A percentile compares a stretch with the other conserved stretches of the same genome.
Evolutionary conservation across 2,113 vertebrate genomes (phyloP).

Genomic region (Australoheros scitulus): DNA sequence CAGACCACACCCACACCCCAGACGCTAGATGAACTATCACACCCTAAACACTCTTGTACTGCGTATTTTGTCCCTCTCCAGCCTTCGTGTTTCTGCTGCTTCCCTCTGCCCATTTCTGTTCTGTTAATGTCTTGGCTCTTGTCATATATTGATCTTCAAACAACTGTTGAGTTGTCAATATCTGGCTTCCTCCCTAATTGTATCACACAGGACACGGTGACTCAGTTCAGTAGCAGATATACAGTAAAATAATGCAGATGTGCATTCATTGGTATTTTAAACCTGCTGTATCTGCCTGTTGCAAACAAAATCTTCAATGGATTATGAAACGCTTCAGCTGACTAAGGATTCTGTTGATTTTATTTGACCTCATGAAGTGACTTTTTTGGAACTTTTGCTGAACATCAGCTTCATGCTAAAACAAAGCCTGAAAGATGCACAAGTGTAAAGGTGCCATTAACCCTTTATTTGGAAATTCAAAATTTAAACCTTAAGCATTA

Average conservation of each 20-base stretch:
- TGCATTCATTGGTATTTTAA: not conserved
- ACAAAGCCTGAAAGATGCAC: not conserved
- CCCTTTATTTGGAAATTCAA: not conserved
- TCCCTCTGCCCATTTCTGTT: conserved; percentile 30
- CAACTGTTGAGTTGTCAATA: conserved; percentile 36
- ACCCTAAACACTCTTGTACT: conserved; percentile 1
- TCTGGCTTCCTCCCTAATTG: conserved; percentile 33
- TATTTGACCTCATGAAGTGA: not conserved
- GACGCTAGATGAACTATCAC: not conserved
- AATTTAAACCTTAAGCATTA: not conserved
- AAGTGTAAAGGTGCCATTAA: not conserved
- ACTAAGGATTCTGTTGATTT: not conserved
- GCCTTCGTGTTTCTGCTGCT: conserved; percentile 53
- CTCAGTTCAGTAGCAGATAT: not conserved
- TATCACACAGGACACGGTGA: conserved; percentile 51
- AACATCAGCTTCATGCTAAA: not conserved
- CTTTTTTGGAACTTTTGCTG: not conserved
- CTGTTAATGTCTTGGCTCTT: conserved; percentile 46
- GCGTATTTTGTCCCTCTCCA: conserved; percentile 10
- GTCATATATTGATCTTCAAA: conserved; percentile 48
- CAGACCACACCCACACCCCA: not conserved
- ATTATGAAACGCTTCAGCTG: not conserved
- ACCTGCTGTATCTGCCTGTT: not conserved
- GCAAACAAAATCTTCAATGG: not conserved
- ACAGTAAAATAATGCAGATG: not conserved